Evolutionary conservation across 1,140 invertebrate genomes (phyloP), one percentile per base, ranked within the genome.

Genomic region (Nixonia krombeini): DNA sequence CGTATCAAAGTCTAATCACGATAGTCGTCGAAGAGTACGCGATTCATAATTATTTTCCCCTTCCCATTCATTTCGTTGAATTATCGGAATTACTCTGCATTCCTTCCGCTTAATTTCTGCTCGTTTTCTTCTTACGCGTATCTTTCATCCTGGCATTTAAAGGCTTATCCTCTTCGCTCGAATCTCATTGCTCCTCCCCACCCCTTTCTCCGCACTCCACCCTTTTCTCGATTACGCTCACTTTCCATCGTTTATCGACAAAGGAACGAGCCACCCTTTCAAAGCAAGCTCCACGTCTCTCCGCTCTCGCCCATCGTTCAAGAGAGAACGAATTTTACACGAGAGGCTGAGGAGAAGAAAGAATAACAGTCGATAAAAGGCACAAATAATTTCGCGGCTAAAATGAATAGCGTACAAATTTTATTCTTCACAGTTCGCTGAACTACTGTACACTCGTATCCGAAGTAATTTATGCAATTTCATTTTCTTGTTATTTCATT

Each of bases 101-200:
- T 55, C 38, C 26, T 47, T 65, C 38, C 38, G 37, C 51, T 55
- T 8, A 40, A 29, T 42, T 40, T 35, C 33, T 35, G 29, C 51
- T 59, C 50, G 46, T 56, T 33, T 61, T 70, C 65, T 61, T 72
- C 61, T 62, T 66, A 56, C 26, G 59, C 52, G 69, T 52, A 23
- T 65, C 55, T 74, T 61, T 68, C 47, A 10, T 37, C 55, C 58
- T 41, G 63, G 59, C 68, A 74, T 74, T 74, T 67, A 74, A 73
- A 74, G 71, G 49, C 46, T 72, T 63, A 50, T 71, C 71, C 56
- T 57, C 51, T 56, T 62, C 38, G 44, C 57, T 61, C 33, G 37
- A 18, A 23, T 44, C 25, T 38, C 52, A 33, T 47, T 31, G 35
- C 52, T 45, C 25, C 10, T 15, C n/a, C 28, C 18, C 15, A 8